Evolutionary conservation across 2,888 invertebrate species (phyloP), one percentile per base, ranked within the genome.

Genomic region (Drosophila gaucha): DNA sequence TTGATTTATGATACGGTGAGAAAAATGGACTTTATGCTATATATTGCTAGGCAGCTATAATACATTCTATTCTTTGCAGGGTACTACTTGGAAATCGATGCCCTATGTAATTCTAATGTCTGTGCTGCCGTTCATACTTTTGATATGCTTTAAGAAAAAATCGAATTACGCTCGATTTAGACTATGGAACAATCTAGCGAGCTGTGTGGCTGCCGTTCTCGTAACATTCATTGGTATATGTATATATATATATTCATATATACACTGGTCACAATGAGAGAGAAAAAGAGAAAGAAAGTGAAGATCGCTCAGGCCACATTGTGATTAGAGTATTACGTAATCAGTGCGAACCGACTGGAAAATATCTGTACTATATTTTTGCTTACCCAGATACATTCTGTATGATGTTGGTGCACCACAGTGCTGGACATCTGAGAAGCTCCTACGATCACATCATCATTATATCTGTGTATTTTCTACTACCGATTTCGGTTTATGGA

Each of bases 361-460:
- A n/a, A n/a, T n/a, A n/a, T n/a, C n/a, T n/a, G n/a, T n/a, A n/a
- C 16, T 30, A 2, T 35, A 6, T 1, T 2, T 18, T 35, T 8
- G 8, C 18, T 31, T 10, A 26, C 26, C 6, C 26, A 44, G 44
- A 44, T 4, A 28, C 44, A 1, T 46, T 31, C 20, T 3, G n/a
- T 9, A n/a, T 20, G n/a, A 0, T 9, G 8, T 1, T 46, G 3
- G 26, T 26, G 5, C 3, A 6, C 6, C 1, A 3, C 1, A 2
- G 1, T 28, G 0, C 18, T 14, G 1, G 6, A 1, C 44, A 44
- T 12, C 8, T 12, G 3, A 18, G 28, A 12, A 18, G 30, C 9
- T n/a, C 6, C 12, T 78, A 67, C 26, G 84, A 79, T 39, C 68
- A 69, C 16, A 10, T 76, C 2, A 30, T 64, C 9, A 44, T 69